A percentile compares a stretch with the other conserved stretches of the same genome.
Conservation (phyloP, 2,888 invertebrate genomes). For the Sinodicranocentrus sp. region DNA sequence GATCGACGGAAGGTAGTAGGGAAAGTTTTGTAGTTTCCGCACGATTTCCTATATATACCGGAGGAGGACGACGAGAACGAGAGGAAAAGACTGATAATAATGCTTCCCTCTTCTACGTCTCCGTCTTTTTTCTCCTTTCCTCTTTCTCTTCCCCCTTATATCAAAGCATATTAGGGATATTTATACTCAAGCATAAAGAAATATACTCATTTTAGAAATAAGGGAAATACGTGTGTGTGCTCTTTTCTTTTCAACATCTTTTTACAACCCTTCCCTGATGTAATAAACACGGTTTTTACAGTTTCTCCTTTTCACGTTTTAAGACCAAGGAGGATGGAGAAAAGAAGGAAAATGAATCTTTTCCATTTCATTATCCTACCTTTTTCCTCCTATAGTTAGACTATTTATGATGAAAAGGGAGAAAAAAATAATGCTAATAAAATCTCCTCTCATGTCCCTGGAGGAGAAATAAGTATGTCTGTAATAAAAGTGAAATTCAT, state of each 20-base stretch:
- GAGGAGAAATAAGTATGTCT: too few species aligned
- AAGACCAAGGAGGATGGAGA: neutral
- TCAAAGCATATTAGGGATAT: too few species aligned
- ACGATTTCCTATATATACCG: constrained; percentile 74
- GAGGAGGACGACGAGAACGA: constrained; percentile 58
- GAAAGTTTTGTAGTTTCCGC: constrained; percentile 77
- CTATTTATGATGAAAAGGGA: neutral
- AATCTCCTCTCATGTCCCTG: too few species aligned
- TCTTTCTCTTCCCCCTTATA: neutral
- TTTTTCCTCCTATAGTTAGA: neutral
- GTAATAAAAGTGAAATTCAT: constrained; percentile 2
- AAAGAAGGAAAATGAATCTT: constrained; percentile 28
- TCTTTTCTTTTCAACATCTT: constrained; percentile 5
- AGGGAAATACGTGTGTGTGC: neutral
- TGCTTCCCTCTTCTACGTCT: constrained; percentile 58
- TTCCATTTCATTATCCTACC: constrained; percentile 22
- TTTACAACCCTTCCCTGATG: constrained; percentile 35
- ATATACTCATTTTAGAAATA: neutral
- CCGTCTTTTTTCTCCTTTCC: constrained; percentile 41
- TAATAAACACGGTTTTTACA: constrained; percentile 51
- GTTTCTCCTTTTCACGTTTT: constrained; percentile 17
- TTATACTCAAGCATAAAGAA: constrained; percentile 3
- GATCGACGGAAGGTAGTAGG: constrained; percentile 76
- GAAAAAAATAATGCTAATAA: neutral
- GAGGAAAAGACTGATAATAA: constrained; percentile 66